These are phyloP conservation scores for Phaonia tiefii DNA, from an alignment of 2,888 invertebrate genomes.

Conservation along the genomic window DNA sequence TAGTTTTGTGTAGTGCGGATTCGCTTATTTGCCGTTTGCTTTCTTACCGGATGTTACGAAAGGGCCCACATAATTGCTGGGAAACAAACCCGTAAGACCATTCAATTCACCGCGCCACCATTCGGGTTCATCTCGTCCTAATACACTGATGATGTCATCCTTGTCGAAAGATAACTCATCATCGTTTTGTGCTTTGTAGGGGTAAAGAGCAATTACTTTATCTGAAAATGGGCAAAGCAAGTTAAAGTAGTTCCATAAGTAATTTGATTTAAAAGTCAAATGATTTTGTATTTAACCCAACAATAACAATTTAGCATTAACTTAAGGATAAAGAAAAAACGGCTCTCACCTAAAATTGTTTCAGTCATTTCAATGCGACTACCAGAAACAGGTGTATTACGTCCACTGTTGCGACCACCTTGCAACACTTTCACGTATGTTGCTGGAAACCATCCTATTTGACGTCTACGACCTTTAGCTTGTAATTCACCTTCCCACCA, in stretches of 20 bases:
- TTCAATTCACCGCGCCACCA: conserved; percentile 99
- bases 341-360: conserved; percentile 77
- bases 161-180: conserved; percentile 97
- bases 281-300: too few species aligned
- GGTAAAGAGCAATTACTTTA: conserved; percentile 95
- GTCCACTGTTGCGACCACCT: conserved; percentile 86
- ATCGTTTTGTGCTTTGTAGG: conserved; percentile 95
- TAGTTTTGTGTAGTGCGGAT: not conserved
- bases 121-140: conserved; percentile 95
- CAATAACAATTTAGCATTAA: too few species aligned
- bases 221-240: conserved; percentile 81
- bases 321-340: too few species aligned
- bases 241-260: not conserved
- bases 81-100: conserved; percentile 94
- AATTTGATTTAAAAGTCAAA: not conserved
- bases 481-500: conserved; percentile 99
- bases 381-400: conserved; percentile 88
- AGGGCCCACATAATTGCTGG: conserved; percentile 95
- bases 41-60: conserved; percentile 82
- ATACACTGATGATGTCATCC: conserved; percentile 93
- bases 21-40: conserved; percentile 73
- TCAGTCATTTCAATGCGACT: conserved; percentile 84
- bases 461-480: conserved; percentile 92
- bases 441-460: conserved; percentile 99
- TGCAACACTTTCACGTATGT: conserved; percentile 94